A percentile compares a stretch with the other conserved stretches of the same genome.
These are phyloP conservation scores for Crossocerus cetratus DNA, from an alignment of 2,888 invertebrate species.

Conservation along the genomic window DNA sequence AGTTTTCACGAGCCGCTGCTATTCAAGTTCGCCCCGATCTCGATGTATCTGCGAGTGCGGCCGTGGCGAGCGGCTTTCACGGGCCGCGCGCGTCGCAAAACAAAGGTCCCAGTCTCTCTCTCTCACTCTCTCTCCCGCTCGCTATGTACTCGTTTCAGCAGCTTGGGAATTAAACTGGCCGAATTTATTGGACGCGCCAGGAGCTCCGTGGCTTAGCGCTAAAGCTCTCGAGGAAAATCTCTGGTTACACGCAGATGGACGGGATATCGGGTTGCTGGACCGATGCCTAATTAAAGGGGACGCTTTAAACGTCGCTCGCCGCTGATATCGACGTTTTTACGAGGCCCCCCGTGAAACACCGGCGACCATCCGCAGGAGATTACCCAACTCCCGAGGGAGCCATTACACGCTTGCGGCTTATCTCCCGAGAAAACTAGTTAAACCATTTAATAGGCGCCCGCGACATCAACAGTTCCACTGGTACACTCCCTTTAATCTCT, in stretches of 20 bases:
- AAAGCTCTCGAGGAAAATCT: conserved; percentile 43
- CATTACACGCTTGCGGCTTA: too few species aligned
- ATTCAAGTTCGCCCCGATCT: neutral
- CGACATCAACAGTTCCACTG: too few species aligned
- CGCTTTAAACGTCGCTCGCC: conserved; percentile 23
- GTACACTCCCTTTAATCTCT: too few species aligned
- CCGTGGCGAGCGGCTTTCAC: neutral
- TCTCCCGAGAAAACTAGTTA: neutral
- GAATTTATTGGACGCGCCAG: conserved; percentile 47
- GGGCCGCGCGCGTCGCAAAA: neutral
- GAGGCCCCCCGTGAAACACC: neutral
- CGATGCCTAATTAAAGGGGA: conserved; percentile 45
- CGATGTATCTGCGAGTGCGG: neutral
- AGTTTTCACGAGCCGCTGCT: too few species aligned
- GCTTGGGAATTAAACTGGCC: conserved; percentile 49
- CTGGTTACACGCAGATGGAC: conserved; percentile 53
- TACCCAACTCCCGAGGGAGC: neutral
- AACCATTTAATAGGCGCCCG: neutral
- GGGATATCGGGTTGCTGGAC: conserved; percentile 35
- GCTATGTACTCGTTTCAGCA: conserved; percentile 29
- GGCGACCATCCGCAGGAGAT: conserved; percentile 17
- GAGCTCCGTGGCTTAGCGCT: conserved; percentile 45
- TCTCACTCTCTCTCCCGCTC: too few species aligned
- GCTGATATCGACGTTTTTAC: conserved; percentile 30
- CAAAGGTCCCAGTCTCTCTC: neutral